Percentiles rank a stretch among this genome's conserved stretches.
Conservation (phyloP, 2,888 invertebrate species). For the Spodoptera picta region DNA sequence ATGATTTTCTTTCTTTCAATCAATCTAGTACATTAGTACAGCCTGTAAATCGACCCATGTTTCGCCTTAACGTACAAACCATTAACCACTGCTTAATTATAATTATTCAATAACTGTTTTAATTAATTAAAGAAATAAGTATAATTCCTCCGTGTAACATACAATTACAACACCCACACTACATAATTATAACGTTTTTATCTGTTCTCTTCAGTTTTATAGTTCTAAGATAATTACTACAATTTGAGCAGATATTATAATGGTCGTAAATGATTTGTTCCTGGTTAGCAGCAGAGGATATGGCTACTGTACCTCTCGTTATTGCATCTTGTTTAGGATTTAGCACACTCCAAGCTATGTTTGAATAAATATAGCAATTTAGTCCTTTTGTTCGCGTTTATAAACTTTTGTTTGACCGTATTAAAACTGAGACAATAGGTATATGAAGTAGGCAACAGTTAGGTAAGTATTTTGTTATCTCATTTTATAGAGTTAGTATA, state of each 20-base stretch:
- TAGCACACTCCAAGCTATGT: conserved; percentile 61
- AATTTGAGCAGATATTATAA: conserved; percentile 36
- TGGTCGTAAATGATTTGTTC: conserved; percentile 66
- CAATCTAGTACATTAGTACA: too few relatives aligned
- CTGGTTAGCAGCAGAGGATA: conserved; percentile 74
- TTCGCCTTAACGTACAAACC: too few relatives aligned
- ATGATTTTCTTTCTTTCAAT: too few relatives aligned
- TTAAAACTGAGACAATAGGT: too few relatives aligned
- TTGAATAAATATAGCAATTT: conserved; percentile 5
- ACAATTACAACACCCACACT: conserved; percentile 22
- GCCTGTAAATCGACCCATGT: too few relatives aligned
- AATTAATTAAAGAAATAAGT: too few relatives aligned
- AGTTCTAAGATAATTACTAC: conserved; percentile 43
- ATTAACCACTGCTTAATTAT: too few relatives aligned
- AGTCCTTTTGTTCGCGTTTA: background rate
- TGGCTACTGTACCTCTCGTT: conserved; percentile 71
- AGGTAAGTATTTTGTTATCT: too few relatives aligned
- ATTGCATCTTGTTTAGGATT: conserved; percentile 64
- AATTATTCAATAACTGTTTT: too few relatives aligned
- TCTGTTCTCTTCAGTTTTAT: conserved; percentile 32
- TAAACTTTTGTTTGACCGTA: background rate
- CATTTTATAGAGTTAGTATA: too few relatives aligned
- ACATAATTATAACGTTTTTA: conserved; percentile 9
- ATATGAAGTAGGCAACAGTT: too few relatives aligned
- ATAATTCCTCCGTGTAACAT: too few relatives aligned